Evolutionary conservation across 2,888 invertebrate genomes (phyloP).

Genomic region (Agonopterix arenella): DNA sequence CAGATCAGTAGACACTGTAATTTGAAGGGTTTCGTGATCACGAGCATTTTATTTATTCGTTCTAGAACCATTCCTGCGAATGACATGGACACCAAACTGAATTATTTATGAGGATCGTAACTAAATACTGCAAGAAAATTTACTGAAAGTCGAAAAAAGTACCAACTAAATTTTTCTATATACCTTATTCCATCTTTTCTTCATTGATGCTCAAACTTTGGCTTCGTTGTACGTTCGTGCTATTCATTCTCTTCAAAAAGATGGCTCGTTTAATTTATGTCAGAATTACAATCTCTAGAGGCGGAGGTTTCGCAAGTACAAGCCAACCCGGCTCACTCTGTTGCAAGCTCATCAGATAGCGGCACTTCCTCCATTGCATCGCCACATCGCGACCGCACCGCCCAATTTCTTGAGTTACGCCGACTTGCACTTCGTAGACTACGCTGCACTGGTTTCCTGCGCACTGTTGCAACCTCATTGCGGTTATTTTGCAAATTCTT

Average conservation of each 20-base stretch:
- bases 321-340: constrained; percentile 17
- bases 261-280: constrained; percentile 6
- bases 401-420: constrained; percentile 49
- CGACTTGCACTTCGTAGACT: constrained; percentile 10
- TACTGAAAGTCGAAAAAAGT: too few relatives aligned
- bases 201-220: too few relatives aligned
- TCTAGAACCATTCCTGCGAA: too few relatives aligned
- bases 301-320: constrained; percentile 24
- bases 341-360: constrained; percentile 52
- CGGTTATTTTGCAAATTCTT: constrained; percentile 23
- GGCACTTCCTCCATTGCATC: constrained; percentile 58
- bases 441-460: constrained; percentile 29
- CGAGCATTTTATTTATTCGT: background rate
- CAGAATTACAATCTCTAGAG: constrained; percentile 18
- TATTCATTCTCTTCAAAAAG: background rate
- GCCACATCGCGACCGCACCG: constrained; percentile 26
- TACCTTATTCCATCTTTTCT: too few relatives aligned
- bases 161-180: too few relatives aligned
- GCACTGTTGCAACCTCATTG: constrained; percentile 30
- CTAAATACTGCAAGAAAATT: too few relatives aligned
- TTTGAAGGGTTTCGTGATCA: constrained; percentile 9
- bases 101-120: too few relatives aligned
- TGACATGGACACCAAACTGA: too few relatives aligned
- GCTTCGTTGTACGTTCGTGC: too few relatives aligned
- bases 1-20: constrained; percentile 32